Evolutionary conservation across 1,140 invertebrate species (phyloP), one percentile per base, ranked within the genome.

Genomic region (Episyrphus balteatus): DNA sequence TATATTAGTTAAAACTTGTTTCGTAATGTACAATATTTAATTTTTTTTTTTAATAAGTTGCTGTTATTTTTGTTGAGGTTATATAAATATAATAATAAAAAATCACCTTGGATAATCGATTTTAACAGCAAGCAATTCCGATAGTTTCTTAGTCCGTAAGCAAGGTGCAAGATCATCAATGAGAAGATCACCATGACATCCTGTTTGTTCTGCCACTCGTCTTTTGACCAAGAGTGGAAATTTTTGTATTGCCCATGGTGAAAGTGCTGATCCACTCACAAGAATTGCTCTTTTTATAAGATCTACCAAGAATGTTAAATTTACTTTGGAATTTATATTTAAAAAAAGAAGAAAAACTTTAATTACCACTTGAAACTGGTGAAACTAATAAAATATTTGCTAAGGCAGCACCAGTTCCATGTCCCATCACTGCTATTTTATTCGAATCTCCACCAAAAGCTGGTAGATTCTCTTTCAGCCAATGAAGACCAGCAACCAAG

Each of bases 321-420:
- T 9, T 12, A n/a, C n/a, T 18, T 1, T 14, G 2, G 19, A 11
- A 9, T 17, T 9, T 18, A 33, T 2, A 3, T 1, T 12, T 50
- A 42, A 13, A 33, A 46, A 18, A 19, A 2, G 1, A 46, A 47
- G 1, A 13, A 14, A 19, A 34, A 18, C 10, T n/a, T 30, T 42
- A 62, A 55, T 67, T 75, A 92, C 91, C 89, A 82, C 86, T 89
- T 18, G 88, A 87, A 58, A 92, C 84, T 12, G 92, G 92, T 37
- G 92, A 93, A n/a, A 95, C 81, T 49, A 89, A 85, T 52, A 96
- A 80, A 60, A 96, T 85, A 73, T 96, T 94, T 51, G 91, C 89
- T 21, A 94, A 76, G 1, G 91, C 89, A 10, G 93, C 94, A 5
- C 92, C 93, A 12, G 89, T 88, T 7, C 91, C 88, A 60, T 96